phyloP scores from a whole-genome alignment of 2,113 vertebrate species.

The Tragelaphus scriptus region DNA sequence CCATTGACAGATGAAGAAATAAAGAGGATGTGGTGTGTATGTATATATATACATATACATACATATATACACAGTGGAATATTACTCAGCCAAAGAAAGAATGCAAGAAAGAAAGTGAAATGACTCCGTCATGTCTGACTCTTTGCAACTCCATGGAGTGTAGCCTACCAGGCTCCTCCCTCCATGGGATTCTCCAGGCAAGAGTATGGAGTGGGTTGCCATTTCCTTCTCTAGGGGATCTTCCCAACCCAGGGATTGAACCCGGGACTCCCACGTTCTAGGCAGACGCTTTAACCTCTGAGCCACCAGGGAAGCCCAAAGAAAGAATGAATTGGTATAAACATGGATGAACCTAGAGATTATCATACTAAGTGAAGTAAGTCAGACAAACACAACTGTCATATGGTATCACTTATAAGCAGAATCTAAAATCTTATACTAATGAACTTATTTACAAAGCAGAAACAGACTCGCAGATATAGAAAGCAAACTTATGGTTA shows the following conservation, averaged over 20 bases:
- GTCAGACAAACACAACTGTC: neutral
- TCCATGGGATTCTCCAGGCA: no score
- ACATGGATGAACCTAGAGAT: neutral
- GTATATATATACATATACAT: neutral
- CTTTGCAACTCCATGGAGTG: no score
- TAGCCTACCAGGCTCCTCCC: no score
- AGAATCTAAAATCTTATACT: neutral
- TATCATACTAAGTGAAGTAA: neutral
- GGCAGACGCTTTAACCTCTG: no score
- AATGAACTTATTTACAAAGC: neutral
- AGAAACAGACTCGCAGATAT: neutral
- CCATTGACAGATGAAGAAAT: neutral
- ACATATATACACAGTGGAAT: neutral
- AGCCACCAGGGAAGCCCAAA: neutral
- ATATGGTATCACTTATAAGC: neutral
- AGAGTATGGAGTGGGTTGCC: no score
- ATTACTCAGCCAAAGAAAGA: neutral
- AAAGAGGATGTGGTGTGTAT: neutral
- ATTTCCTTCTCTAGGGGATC: no score
- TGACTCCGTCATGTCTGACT: no score
- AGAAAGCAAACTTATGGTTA: neutral
- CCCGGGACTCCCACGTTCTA: no score
- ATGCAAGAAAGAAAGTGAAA: neutral
- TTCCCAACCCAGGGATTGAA: no score
- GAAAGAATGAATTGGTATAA: neutral